Evolutionary conservation across 2,113 vertebrate genomes (phyloP).

Genomic region (Bos indicus): DNA sequence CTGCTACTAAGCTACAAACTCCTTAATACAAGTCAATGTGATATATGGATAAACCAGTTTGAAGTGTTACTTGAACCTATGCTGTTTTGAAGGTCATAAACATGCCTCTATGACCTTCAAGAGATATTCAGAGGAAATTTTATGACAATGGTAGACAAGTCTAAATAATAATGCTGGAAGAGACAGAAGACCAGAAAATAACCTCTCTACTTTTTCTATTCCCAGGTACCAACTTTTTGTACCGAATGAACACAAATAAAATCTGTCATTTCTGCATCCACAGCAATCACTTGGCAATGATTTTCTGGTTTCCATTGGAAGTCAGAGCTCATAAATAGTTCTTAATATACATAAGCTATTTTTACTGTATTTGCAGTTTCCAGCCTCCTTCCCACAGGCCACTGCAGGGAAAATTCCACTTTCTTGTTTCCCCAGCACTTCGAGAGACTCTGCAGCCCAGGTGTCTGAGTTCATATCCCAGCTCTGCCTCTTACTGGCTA

Average conservation of each 20-base stretch:
- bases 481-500: not conserved
- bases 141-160: not conserved
- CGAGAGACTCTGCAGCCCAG: not conserved
- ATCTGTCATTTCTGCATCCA: not conserved
- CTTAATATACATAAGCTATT: not conserved
- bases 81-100: not conserved
- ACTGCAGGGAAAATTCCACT: not conserved
- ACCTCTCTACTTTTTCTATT: not conserved
- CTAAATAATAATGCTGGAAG: not conserved
- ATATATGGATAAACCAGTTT: not conserved
- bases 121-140: not conserved
- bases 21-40: not conserved
- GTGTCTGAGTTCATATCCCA: not conserved
- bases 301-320: slow-evolving; percentile 6
- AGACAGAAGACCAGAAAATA: slow-evolving; percentile 1
- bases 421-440: not conserved
- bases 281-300: not conserved
- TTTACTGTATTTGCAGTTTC: not conserved
- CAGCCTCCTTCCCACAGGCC: not conserved
- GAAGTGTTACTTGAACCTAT: not conserved
- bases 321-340: slow-evolving; percentile 1
- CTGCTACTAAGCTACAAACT: not conserved
- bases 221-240: not conserved
- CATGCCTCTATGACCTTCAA: not conserved
- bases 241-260: slow-evolving; percentile 19